phyloP scores from a whole-genome alignment of 2,888 invertebrate genomes.

The Chymomyza amoena region DNA sequence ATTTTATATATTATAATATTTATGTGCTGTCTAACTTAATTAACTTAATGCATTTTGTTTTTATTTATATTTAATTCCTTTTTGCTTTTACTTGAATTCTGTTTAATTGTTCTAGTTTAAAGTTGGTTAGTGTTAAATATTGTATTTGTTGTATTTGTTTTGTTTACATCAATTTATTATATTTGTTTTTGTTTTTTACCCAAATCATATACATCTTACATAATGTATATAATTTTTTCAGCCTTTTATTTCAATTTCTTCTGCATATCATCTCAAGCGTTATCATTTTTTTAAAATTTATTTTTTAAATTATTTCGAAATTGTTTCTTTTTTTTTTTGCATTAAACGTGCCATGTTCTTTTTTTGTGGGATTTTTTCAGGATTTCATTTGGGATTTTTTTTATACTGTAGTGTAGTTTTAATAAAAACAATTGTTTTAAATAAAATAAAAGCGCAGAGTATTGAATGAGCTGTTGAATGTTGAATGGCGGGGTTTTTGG shows the following conservation, averaged over 20 bases:
- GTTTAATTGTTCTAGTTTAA: constrained; percentile 15
- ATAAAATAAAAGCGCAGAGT: background rate
- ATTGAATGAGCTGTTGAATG: background rate
- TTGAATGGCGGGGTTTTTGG: background rate
- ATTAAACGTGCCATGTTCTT: constrained; percentile 62
- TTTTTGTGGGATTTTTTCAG: constrained; percentile 17
- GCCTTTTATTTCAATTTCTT: too few relatives aligned
- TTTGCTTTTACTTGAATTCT: constrained; percentile 8
- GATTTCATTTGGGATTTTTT: constrained; percentile 14
- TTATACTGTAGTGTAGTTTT: background rate
- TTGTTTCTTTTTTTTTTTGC: constrained; percentile 1
- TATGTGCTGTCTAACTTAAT: background rate
- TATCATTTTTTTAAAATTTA: background rate
- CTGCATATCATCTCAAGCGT: background rate
- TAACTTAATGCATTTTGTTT: background rate
- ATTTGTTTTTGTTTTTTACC: constrained; percentile 31
- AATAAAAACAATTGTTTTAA: background rate
- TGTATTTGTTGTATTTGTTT: constrained; percentile 21
- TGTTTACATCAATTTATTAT: constrained; percentile 24
- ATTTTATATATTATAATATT: background rate
- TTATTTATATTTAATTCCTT: background rate
- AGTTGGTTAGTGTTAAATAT: constrained; percentile 16
- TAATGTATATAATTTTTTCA: constrained; percentile 9
- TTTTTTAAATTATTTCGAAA: background rate
- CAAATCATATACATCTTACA: background rate